Conservation (phyloP, 2,888 invertebrate species). For the Encarsia formosa region DNA sequence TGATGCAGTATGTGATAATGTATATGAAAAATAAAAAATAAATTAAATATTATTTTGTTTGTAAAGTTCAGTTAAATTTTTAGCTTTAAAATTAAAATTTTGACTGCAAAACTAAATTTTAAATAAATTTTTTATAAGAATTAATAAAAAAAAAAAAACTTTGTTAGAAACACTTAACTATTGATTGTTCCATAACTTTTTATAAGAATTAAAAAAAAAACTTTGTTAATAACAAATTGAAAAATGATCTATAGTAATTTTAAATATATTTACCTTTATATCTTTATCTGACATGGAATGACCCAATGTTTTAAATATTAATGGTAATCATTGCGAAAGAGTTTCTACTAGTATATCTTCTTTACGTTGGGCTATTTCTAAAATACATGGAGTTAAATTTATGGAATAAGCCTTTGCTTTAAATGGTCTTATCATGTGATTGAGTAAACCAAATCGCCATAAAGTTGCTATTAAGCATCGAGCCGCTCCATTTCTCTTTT, state of each 20-base stretch:
- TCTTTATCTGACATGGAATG: slow-evolving; percentile 69
- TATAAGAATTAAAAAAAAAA: too few species aligned
- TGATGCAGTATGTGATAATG: slow-evolving; percentile 26
- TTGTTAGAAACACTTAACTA: too few species aligned
- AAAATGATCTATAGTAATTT: too few species aligned
- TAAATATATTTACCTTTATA: slow-evolving; percentile 59
- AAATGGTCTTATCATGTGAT: slow-evolving; percentile 70
- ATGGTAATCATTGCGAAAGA: slow-evolving; percentile 59
- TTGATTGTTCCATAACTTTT: slow-evolving; percentile 62
- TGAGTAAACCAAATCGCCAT: slow-evolving; percentile 71
- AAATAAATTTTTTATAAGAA: too few species aligned
- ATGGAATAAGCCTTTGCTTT: slow-evolving; percentile 75
- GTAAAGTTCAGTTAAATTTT: neutral
- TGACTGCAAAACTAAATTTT: neutral
- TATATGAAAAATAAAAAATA: slow-evolving; percentile 29
- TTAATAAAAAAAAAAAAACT: too few species aligned
- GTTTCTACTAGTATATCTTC: slow-evolving; percentile 72
- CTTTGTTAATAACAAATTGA: too few species aligned
- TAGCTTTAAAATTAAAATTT: neutral
- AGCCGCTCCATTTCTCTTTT: slow-evolving; percentile 71
- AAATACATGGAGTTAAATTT: slow-evolving; percentile 69
- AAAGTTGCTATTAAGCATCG: slow-evolving; percentile 73
- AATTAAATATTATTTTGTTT: slow-evolving; percentile 1
- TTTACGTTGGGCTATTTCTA: slow-evolving; percentile 65
- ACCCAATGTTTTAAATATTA: slow-evolving; percentile 65